phyloP scores from a whole-genome alignment of 2,113 vertebrate species.

The Nanger granti region DNA sequence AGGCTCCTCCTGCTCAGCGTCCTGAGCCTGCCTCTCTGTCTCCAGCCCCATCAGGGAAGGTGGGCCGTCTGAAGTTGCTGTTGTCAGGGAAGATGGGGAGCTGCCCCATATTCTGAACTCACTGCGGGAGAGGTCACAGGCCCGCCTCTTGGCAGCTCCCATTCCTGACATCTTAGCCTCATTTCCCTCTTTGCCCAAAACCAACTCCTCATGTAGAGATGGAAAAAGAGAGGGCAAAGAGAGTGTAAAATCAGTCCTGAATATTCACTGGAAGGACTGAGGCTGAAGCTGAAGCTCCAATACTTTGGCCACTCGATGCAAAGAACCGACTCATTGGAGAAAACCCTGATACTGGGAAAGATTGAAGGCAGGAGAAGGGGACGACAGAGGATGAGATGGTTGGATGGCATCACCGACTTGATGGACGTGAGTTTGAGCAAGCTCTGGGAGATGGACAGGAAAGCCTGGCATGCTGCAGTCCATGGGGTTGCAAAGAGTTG shows the following conservation, averaged over 20 bases:
- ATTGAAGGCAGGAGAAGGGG: neutral
- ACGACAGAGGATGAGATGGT: neutral
- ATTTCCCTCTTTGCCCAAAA: neutral
- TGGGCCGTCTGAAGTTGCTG: neutral
- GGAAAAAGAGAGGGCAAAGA: neutral
- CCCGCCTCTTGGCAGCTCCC: neutral
- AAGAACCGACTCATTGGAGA: neutral
- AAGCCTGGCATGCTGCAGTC: neutral
- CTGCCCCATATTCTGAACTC: neutral
- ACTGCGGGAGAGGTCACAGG: neutral
- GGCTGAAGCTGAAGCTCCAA: neutral
- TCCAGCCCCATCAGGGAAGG: neutral
- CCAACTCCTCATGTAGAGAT: neutral
- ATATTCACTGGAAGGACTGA: neutral
- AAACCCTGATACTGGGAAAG: neutral
- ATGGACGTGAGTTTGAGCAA: neutral
- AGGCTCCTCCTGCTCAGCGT: neutral
- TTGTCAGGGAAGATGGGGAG: rapidly evolving
- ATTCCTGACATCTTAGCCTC: neutral
- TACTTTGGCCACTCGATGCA: neutral
- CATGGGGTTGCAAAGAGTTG: neutral
- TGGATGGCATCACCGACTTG: neutral
- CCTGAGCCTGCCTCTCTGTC: neutral
- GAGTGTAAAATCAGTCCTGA: neutral
- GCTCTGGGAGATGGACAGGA: neutral